These are phyloP conservation scores for Barnardius zonarius DNA, from an alignment of 2,113 vertebrate genomes.

Conservation along the genomic window DNA sequence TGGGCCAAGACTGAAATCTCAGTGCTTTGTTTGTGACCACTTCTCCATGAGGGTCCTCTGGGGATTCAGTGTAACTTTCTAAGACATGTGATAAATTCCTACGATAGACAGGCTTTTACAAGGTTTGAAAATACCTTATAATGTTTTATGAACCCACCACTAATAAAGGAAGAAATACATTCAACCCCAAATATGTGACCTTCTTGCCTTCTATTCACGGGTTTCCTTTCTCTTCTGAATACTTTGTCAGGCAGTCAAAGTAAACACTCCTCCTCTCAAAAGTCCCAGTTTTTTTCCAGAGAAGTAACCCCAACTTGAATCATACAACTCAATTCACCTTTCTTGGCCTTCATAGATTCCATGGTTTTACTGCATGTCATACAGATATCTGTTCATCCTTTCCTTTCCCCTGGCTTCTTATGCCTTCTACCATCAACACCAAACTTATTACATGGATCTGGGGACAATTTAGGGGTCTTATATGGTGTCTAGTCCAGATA, in stretches of 20 bases:
- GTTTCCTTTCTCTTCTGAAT: background rate
- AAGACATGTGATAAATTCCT: background rate
- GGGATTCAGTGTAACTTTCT: background rate
- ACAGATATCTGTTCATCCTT: background rate
- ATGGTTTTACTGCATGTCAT: background rate
- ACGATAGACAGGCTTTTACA: background rate
- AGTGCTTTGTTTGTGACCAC: accelerated
- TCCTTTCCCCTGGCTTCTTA: background rate
- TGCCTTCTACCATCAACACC: background rate
- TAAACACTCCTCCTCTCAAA: background rate
- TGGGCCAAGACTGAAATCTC: background rate
- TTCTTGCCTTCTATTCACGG: background rate
- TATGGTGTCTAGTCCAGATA: background rate
- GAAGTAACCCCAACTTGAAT: background rate
- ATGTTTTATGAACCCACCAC: background rate
- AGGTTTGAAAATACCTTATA: background rate
- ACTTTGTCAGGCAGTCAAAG: background rate
- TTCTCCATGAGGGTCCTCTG: background rate
- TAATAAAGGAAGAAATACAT: background rate
- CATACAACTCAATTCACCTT: background rate
- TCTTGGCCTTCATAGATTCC: background rate
- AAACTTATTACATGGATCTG: background rate
- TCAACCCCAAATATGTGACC: background rate
- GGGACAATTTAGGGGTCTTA: background rate
- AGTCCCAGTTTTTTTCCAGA: background rate